These are phyloP conservation scores for Synergus japonicus DNA, from an alignment of 2,888 invertebrate species.

Conservation along the genomic window DNA sequence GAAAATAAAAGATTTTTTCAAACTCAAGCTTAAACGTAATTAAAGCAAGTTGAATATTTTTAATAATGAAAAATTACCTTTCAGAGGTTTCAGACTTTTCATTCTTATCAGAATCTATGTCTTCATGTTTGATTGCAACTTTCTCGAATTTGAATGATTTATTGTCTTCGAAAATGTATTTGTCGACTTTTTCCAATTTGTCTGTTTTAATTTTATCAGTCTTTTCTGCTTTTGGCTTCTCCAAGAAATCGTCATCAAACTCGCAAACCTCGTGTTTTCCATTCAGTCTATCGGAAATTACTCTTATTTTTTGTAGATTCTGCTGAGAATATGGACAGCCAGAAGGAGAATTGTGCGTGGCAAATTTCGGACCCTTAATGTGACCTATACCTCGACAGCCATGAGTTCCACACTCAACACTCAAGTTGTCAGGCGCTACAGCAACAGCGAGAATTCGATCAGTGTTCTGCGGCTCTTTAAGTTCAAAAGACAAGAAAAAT, in stretches of 20 bases:
- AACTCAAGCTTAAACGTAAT: neutral
- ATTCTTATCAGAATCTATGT: slow-evolving; percentile 70
- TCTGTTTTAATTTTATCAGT: slow-evolving; percentile 69
- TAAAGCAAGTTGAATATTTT: slow-evolving; percentile 37
- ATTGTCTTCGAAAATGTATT: slow-evolving; percentile 45
- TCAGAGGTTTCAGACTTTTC: slow-evolving; percentile 69
- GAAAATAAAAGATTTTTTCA: slow-evolving; percentile 47
- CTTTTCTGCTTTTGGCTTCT: slow-evolving; percentile 69
- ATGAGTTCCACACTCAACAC: slow-evolving; percentile 87
- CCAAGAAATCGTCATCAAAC: slow-evolving; percentile 69
- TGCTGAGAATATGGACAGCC: slow-evolving; percentile 87
- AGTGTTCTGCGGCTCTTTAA: neutral
- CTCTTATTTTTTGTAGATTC: slow-evolving; percentile 79
- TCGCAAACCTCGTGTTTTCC: slow-evolving; percentile 76
- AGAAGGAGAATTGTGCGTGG: slow-evolving; percentile 85
- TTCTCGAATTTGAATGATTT: slow-evolving; percentile 47
- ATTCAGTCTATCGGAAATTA: slow-evolving; percentile 78
- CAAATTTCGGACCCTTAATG: slow-evolving; percentile 86
- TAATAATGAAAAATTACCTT: slow-evolving; percentile 57
- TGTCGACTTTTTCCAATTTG: slow-evolving; percentile 62
- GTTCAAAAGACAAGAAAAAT: neutral
- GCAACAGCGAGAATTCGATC: neutral
- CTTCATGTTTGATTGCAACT: slow-evolving; percentile 68
- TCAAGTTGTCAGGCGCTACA: slow-evolving; percentile 83
- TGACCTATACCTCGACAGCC: slow-evolving; percentile 96